Evolutionary conservation across 2,797 vertebrate species (phyloP).

Genomic region (Semaprochilodus insignis): DNA sequence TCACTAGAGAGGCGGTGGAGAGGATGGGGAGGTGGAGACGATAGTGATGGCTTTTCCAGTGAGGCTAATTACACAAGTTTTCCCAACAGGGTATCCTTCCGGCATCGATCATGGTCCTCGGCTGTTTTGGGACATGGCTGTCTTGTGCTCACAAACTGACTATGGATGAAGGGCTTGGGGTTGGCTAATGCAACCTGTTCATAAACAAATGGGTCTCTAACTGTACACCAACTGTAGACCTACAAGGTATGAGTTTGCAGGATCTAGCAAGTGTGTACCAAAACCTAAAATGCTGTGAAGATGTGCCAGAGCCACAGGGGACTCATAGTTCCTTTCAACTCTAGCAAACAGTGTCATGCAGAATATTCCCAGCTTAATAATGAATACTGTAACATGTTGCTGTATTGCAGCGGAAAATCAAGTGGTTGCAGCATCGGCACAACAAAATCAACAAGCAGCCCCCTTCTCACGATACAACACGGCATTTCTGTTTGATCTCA

Average conservation of each 20-base stretch:
- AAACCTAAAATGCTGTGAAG: not conserved
- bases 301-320: not conserved
- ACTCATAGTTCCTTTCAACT: not conserved
- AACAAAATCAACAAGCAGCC: conserved; percentile 5
- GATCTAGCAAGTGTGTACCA: not conserved
- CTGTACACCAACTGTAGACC: not conserved
- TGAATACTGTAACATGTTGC: not conserved
- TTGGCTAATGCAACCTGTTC: not conserved
- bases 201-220: not conserved
- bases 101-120: not conserved
- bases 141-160: not conserved
- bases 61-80: not conserved
- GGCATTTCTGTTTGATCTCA: conserved; percentile 3
- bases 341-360: not conserved
- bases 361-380: not conserved
- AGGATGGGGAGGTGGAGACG: not conserved
- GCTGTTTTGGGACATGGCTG: not conserved
- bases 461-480: not conserved
- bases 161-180: not conserved
- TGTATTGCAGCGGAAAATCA: not conserved
- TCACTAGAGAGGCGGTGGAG: not conserved
- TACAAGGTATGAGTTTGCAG: not conserved
- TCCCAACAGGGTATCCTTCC: not conserved
- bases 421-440: conserved; percentile 2
- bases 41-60: conserved; percentile 12